Base-by-base conservation (phyloP, 2,113 vertebrate genomes). In the Cromileptes altivelis region DNA sequence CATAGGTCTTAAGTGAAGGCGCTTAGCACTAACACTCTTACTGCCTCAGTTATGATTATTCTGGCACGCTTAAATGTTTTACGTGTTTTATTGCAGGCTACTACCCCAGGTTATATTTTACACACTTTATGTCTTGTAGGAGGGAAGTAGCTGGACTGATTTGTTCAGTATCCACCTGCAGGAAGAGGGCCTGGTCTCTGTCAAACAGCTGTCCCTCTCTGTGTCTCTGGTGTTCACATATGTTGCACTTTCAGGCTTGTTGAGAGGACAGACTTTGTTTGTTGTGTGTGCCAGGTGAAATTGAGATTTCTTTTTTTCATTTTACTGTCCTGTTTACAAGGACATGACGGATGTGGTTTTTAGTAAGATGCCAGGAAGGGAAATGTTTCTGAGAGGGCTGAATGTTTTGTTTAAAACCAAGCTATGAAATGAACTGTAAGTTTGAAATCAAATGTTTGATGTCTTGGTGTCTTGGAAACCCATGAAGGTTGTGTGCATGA, bases 1-100 rank as follows among this genome's bases (percentile, higher is more conserved):
- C 83, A 81, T 11, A 82, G 49, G 50, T 73, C 74, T 83, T 30
- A 68, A 75, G 80, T 80, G 74, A 88, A 86, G 40, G 78, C 11
- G 80, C 72, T 88, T 87, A 82, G 80, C 71, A 68, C 57, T 68
- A 85, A 85, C 73, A 70, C 62, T 58, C 84, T 68, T 49, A 57
- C 76, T 58, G 80, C 81, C 68, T 79, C 62, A 53, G 50, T 78
- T 79, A 30, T 70, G 53, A 47, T 74, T 78, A 85, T 84, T 85
- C 71, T 68, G 75, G 60, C 50, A 69, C 64, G 78, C n/a, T 61
- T 72, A 33, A 10, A 45, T 74, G 60, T 70, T 81, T 74, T 15
- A 67, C 58, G n/a, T 52, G 56, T 75, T 80, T 85, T 70, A 60
- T 70, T 81, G 15, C 33, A 73, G 37, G 68, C 27, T 50, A 12